phyloP scores from a whole-genome alignment of 1,140 invertebrate genomes.

The Ptiloglossa arizonensis region DNA sequence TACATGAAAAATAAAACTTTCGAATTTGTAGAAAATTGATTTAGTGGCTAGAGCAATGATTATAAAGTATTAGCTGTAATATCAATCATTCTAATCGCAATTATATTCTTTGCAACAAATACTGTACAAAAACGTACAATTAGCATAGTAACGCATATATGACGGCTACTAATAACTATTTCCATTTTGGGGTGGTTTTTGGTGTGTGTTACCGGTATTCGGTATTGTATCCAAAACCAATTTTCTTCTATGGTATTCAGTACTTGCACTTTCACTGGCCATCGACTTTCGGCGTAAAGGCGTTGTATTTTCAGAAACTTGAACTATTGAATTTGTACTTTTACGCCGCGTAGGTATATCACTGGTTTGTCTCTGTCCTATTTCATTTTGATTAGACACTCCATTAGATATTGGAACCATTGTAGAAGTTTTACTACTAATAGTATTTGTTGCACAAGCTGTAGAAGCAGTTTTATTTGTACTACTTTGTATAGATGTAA shows the following conservation, averaged over 20 bases:
- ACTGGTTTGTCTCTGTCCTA: slow-evolving; percentile 37
- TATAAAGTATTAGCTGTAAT: slow-evolving; percentile 54
- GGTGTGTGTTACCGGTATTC: slow-evolving; percentile 54
- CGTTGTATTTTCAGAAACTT: slow-evolving; percentile 44
- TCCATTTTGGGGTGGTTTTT: slow-evolving; percentile 59
- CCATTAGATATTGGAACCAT: slow-evolving; percentile 22
- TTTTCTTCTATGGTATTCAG: slow-evolving; percentile 74
- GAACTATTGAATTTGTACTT: slow-evolving; percentile 72
- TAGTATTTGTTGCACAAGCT: slow-evolving; percentile 41
- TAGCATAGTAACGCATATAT: slow-evolving; percentile 49
- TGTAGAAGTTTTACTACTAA: slow-evolving; percentile 36
- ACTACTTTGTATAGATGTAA: slow-evolving; percentile 44
- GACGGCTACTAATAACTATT: slow-evolving; percentile 53
- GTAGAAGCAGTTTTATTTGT: slow-evolving; percentile 56
- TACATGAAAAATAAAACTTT: slow-evolving; percentile 49
- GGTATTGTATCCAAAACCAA: slow-evolving; percentile 72
- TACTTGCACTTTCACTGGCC: slow-evolving; percentile 63
- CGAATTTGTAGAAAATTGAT: slow-evolving; percentile 50
- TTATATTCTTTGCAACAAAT: slow-evolving; percentile 76
- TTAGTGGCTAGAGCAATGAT: slow-evolving; percentile 58
- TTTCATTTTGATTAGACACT: slow-evolving; percentile 52
- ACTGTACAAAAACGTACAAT: slow-evolving; percentile 75
- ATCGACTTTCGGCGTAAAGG: slow-evolving; percentile 69
- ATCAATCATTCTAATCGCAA: slow-evolving; percentile 61
- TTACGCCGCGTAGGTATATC: slow-evolving; percentile 72